Base-by-base conservation (phyloP, 2,113 vertebrate genomes). In the Osmerus mordax region DNA sequence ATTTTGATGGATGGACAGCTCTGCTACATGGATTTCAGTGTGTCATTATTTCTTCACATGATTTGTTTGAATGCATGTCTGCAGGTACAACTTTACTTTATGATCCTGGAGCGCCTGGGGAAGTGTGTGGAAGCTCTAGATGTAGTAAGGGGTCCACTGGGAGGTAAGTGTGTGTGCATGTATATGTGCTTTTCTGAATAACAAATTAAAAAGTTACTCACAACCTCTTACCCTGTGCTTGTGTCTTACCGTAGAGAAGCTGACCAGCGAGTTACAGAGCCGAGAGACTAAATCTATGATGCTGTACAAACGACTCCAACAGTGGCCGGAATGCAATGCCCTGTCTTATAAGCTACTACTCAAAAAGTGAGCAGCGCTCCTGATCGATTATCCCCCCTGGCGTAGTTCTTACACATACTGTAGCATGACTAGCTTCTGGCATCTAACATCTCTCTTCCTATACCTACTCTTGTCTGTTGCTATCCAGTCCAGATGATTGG, bases 251-350 rank as follows among this genome's bases (percentile, higher is more conserved):
- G 84, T 90, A 99, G 97, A 99, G 86, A 99, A 99, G 85, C 90
- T 99, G 91, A 99, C 96, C 29, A 99, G 97, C 18, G 97, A 98
- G 85, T 92, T 99, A 71, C 97, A 97, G 86, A 98, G 96, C 90
- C 92, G 97, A 15, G 97, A 99, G 83, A 96, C 91, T 83, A 99
- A 99, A 77, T 99, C 97, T 76, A 98, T 99, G 96, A 92, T 92
- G 69, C 93, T 99, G 84, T 99, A 99, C 86, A 92, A 91, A 86
- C 94, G 95, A 68, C 93, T 99, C 52, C 88, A 92, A 73, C 89
- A 88, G 80, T 99, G 97, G 97, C 94, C 97, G 0, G 97, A 99
- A 87, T 97, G 96, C 78, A 99, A 98, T 0, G 95, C 96, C 0
- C 89, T 99, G 72, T 94, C 97, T 0, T 87, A 92, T 77, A 94